These are phyloP conservation scores for Nezara viridula DNA, from an alignment of 2,888 invertebrate genomes.

Conservation along the genomic window DNA sequence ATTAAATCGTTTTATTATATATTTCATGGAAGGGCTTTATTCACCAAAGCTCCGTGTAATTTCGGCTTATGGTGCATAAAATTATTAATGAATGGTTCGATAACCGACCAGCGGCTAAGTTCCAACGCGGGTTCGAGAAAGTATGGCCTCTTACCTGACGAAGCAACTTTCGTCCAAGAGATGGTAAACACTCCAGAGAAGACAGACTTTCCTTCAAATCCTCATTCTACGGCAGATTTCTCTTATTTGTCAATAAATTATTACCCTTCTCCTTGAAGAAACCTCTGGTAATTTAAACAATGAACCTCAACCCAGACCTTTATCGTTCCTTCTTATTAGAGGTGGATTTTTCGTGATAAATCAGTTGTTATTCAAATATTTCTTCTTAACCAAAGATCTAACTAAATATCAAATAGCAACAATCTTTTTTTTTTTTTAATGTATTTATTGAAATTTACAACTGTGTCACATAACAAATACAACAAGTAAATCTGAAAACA, in stretches of 20 bases:
- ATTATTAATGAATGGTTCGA: background rate
- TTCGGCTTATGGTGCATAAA: background rate
- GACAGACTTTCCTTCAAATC: background rate
- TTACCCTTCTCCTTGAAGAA: background rate
- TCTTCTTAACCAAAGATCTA: too few species aligned
- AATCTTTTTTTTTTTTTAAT: too few species aligned
- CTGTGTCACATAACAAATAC: too few species aligned
- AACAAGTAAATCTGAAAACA: too few species aligned
- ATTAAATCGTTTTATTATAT: background rate
- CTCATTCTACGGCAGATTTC: background rate
- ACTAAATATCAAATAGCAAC: too few species aligned
- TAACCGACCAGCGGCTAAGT: background rate
- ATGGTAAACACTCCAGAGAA: background rate
- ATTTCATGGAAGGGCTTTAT: background rate
- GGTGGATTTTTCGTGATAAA: too few species aligned
- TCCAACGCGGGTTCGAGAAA: background rate
- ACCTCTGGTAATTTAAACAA: background rate
- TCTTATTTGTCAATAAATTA: background rate
- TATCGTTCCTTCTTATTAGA: too few species aligned
- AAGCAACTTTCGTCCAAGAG: constrained; percentile 20
- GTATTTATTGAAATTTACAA: too few species aligned
- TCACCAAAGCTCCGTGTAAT: background rate
- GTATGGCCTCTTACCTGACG: background rate
- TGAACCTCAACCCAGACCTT: too few species aligned
- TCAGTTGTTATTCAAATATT: too few species aligned